Percentiles rank a stretch among this genome's conserved stretches.
Evolutionary conservation across 2,888 invertebrate species (phyloP).

Genomic region (Clanis bilineata): DNA sequence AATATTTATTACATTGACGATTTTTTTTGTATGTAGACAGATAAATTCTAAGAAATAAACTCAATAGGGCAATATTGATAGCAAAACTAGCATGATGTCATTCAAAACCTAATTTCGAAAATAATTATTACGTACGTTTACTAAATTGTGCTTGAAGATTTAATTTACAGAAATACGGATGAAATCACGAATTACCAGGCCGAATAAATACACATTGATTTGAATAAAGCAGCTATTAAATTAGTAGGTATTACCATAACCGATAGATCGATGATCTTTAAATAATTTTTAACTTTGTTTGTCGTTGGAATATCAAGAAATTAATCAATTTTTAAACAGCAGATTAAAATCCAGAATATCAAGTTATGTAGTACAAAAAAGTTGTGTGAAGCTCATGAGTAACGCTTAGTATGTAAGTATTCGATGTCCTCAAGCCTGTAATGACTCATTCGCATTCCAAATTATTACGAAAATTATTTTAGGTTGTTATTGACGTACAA

Average conservation of each 20-base stretch:
- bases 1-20: too few relatives aligned
- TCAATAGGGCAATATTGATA: too few relatives aligned
- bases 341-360: background rate
- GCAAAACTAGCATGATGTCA: background rate
- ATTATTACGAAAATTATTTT: conserved; percentile 4
- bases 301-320: background rate
- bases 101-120: background rate
- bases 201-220: too few relatives aligned
- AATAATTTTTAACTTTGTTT: too few relatives aligned
- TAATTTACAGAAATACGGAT: background rate
- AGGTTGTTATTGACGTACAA: background rate
- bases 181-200: too few relatives aligned
- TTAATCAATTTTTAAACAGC: background rate
- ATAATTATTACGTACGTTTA: background rate
- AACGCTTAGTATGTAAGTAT: background rate
- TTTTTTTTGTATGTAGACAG: too few relatives aligned
- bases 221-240: too few relatives aligned
- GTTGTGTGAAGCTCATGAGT: background rate
- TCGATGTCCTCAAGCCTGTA: background rate
- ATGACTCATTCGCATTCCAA: conserved; percentile 11
- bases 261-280: too few relatives aligned
- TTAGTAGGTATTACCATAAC: too few relatives aligned
- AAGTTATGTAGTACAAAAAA: background rate
- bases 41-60: too few relatives aligned
- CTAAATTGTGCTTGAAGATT: background rate